Evolutionary conservation across 1,140 invertebrate genomes (phyloP).

Genomic region (Calycopis cecrops): DNA sequence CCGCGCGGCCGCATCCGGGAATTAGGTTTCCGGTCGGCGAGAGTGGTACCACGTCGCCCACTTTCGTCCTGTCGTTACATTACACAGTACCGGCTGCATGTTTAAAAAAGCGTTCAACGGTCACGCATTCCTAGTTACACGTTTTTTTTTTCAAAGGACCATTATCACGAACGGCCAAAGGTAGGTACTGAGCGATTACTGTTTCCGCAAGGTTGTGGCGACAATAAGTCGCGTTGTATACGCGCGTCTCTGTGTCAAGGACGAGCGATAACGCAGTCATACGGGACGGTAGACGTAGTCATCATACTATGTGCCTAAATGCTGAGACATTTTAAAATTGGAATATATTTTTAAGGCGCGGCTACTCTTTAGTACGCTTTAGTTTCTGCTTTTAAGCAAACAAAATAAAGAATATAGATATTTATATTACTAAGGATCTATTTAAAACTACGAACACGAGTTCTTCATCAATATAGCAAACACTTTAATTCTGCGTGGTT

Average conservation of each 20-base stretch:
- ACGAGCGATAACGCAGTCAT: conserved; percentile 60
- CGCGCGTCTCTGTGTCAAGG: conserved; percentile 69
- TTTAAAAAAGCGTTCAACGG: conserved; percentile 22
- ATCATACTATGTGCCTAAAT: conserved; percentile 16
- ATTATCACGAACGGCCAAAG: conserved; percentile 42
- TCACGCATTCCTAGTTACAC: conserved; percentile 12
- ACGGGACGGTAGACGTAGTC: conserved; percentile 26
- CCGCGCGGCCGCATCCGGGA: conserved; percentile 70
- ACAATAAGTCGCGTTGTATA: conserved; percentile 65
- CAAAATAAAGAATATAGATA: too few species aligned
- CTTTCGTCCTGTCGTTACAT: conserved; percentile 53
- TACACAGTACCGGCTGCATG: conserved; percentile 15
- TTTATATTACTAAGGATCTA: too few species aligned
- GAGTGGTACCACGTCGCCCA: conserved; percentile 61
- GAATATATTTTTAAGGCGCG: too few species aligned
- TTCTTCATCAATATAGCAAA: too few species aligned
- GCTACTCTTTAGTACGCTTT: too few species aligned
- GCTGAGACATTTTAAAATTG: background rate
- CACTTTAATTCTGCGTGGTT: too few species aligned
- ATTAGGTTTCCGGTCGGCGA: conserved; percentile 70
- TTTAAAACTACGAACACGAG: too few species aligned
- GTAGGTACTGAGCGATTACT: conserved; percentile 23
- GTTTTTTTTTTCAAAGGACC: conserved; percentile 33
- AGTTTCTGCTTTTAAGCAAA: too few species aligned
- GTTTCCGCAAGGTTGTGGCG: conserved; percentile 65